Base-by-base conservation (phyloP, 2,113 vertebrate species). In the Chrysochloris asiatica region DNA sequence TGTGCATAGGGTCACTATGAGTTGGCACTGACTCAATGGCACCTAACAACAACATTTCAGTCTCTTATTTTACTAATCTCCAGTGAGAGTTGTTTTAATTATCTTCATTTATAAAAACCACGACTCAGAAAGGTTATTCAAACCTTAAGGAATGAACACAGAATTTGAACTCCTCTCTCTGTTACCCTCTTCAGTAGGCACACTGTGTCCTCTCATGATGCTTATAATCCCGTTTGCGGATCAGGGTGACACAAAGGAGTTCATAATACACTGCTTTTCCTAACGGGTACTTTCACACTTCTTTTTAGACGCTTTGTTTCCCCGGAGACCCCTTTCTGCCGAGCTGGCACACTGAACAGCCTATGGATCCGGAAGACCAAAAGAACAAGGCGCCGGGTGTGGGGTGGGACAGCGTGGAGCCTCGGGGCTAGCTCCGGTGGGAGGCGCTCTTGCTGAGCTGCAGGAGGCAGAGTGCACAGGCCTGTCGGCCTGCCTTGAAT, bases 121-220 rank as follows among this genome's bases (percentile, higher is more conserved):
- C 0, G 2, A 11, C 33, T 36, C 80, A 36, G 81, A 47, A 28
- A 36, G 50, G 28, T 8, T 21, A n/a, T 30, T 38, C 38, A 43
- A 38, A 13, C 43, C 28, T 7, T 14, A 61, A 26, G 38, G 19
- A 4, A 6, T 30, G 47, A 19, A 4, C 19, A 0, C 22, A 7
- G 59, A 48, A 16, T 77, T 8, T 36, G 36, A 83, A 14, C 17
- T 16, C 47, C 0, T 6, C 48, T n/a, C 54, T 4, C 3, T 0
- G 0, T 4, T 14, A 3, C 17, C 6, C 0, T 48, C 59, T 13
- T 36, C 86, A 12, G 87, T 6, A 67, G 61, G 22, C 28, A 1
- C 76, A 1, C 59, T 61, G 8, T 0, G 1, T n/a, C 19, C 50
- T 8, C 48, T 48, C 13, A 0, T 6, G 56, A 5, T 0, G 26